These are phyloP conservation scores for Nannoperca obscura DNA, from an alignment of 2,797 vertebrate species.

Conservation along the genomic window DNA sequence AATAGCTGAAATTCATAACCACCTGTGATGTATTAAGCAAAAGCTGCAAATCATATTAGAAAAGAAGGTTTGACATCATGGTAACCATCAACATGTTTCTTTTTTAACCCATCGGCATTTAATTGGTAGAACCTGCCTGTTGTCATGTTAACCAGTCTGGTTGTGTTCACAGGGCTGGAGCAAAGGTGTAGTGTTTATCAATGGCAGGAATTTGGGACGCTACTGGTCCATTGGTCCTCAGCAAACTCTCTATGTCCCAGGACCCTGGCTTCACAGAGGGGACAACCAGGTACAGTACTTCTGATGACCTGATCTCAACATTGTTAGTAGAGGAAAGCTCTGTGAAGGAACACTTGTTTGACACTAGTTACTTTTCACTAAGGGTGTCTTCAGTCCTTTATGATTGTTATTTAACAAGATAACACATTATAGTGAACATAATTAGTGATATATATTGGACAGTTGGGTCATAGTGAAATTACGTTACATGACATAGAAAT, in stretches of 20 bases:
- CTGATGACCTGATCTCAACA: background rate
- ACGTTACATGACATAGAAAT: too few relatives aligned
- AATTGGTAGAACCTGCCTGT: background rate
- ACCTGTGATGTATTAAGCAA: background rate
- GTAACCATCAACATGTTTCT: background rate
- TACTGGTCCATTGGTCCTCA: slow-evolving; percentile 94
- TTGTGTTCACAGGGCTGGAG: slow-evolving; percentile 88
- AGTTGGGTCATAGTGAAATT: background rate
- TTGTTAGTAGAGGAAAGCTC: background rate
- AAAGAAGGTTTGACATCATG: background rate
- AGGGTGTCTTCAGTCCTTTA: background rate
- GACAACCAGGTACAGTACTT: slow-evolving; percentile 87
- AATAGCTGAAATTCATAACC: background rate
- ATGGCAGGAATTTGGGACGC: slow-evolving; percentile 91
- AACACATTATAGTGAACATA: background rate
- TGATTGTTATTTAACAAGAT: background rate
- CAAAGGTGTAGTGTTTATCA: slow-evolving; percentile 93
- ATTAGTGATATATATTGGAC: background rate
- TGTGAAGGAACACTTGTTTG: background rate
- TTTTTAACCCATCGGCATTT: background rate
- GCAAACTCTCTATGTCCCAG: slow-evolving; percentile 92
- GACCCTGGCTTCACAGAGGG: slow-evolving; percentile 88
- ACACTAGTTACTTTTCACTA: background rate
- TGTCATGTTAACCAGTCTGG: slow-evolving; percentile 12
- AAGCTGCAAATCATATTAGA: background rate